Percentiles rank a stretch among this genome's conserved stretches.
Conservation (phyloP, 2,888 invertebrate species). For the Hermodice carunculata region DNA sequence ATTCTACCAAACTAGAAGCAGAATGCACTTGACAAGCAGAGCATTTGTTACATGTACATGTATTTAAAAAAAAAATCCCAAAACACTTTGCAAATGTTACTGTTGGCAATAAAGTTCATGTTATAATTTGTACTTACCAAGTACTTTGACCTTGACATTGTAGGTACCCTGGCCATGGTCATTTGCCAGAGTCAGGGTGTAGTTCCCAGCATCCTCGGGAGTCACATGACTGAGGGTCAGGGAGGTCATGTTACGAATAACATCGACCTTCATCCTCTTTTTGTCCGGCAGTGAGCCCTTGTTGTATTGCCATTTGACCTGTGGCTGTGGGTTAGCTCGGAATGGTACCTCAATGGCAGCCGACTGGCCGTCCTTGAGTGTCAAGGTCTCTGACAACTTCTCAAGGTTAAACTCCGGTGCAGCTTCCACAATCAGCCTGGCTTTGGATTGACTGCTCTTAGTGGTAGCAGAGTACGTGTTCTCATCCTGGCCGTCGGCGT, state of each 20-base stretch:
- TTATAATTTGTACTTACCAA: conserved; percentile 24
- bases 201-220: conserved; percentile 68
- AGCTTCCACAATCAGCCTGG: conserved; percentile 37
- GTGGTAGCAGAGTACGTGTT: conserved; percentile 52
- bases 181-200: conserved; percentile 44
- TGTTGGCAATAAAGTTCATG: neutral
- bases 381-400: conserved; percentile 33
- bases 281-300: conserved; percentile 24
- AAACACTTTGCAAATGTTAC: too few relatives aligned
- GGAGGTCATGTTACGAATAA: conserved; percentile 43
- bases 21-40: too few relatives aligned
- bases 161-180: conserved; percentile 36
- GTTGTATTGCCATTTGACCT: conserved; percentile 44
- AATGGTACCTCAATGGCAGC: conserved; percentile 47
- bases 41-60: too few relatives aligned
- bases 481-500: conserved; percentile 63
- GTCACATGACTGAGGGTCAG: conserved; percentile 75
- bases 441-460: conserved; percentile 33
- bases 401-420: conserved; percentile 38
- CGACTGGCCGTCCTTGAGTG: conserved; percentile 63
- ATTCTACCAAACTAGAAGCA: too few relatives aligned
- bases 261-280: conserved; percentile 36
- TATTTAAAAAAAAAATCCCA: too few relatives aligned
- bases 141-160: conserved; percentile 36
- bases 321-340: conserved; percentile 40